phyloP scores from a whole-genome alignment of 2,888 invertebrate genomes.

The Pachycephus smyrnensis region DNA sequence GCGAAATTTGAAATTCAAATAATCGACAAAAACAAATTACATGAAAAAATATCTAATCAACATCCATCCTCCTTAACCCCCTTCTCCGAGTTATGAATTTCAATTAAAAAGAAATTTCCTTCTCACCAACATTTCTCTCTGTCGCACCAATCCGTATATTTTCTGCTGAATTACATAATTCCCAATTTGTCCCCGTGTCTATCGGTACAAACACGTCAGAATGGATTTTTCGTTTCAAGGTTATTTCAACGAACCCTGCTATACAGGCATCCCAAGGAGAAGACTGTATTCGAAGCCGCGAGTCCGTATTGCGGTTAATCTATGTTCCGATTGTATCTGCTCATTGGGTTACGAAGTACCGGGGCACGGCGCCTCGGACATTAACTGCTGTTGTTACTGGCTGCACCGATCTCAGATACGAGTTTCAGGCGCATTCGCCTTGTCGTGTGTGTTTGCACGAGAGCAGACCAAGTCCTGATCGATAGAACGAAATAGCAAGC shows the following conservation, averaged over 20 bases:
- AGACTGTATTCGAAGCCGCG: conserved; percentile 18
- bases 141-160: too few species aligned
- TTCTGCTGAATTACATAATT: too few species aligned
- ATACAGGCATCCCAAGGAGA: conserved; percentile 14
- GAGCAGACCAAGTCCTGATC: conserved; percentile 47
- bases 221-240: too few species aligned
- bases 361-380: conserved; percentile 59
- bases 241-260: not conserved
- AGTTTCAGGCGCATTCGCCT: conserved; percentile 57
- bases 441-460: conserved; percentile 53
- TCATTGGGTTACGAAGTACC: conserved; percentile 63
- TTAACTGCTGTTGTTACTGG: conserved; percentile 64
- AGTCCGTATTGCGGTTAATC: conserved; percentile 64
- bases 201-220: too few species aligned
- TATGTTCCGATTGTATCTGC: conserved; percentile 64
- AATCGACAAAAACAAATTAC: too few species aligned
- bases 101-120: too few species aligned
- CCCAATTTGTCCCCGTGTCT: too few species aligned
- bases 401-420: conserved; percentile 63
- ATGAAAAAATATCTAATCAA: too few species aligned
- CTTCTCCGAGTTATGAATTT: too few species aligned
- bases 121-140: too few species aligned
- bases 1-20: too few species aligned
- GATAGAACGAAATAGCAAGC: conserved; percentile 51
- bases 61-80: too few species aligned